A percentile compares a stretch with the other conserved stretches of the same genome.
These are phyloP conservation scores for Sinocyclocheilus anophthalmus DNA, from an alignment of 2,113 vertebrate genomes.

Conservation along the genomic window DNA sequence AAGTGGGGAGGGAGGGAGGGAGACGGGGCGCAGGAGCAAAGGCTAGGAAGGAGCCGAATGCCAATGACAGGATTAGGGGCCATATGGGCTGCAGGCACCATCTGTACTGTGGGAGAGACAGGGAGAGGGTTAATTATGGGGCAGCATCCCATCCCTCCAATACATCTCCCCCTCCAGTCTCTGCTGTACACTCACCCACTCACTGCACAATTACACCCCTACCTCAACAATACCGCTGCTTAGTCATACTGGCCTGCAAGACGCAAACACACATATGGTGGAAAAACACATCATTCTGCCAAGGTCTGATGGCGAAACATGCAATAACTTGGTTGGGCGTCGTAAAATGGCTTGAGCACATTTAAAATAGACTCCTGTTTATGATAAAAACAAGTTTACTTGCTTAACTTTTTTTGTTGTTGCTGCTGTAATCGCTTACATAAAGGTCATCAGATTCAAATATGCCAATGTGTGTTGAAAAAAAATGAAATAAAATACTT, in stretches of 20 bases:
- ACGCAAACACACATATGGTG: conserved; percentile 34
- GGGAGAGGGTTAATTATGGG: conserved; percentile 84
- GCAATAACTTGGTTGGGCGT: not conserved
- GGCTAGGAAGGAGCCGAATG: conserved; percentile 75
- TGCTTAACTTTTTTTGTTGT: not conserved
- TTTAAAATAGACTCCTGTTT: conserved; percentile 12
- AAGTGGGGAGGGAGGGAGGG: conserved; percentile 19
- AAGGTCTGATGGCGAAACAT: conserved; percentile 5
- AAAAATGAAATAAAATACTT: not conserved
- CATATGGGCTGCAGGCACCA: conserved; percentile 83
- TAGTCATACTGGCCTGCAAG: conserved; percentile 51
- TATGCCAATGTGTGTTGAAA: not conserved
- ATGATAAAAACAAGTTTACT: not conserved
- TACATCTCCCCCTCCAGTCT: conserved; percentile 73
- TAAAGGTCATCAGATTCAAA: not conserved
- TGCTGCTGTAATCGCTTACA: not conserved
- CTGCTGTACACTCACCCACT: conserved; percentile 68
- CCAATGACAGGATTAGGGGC: conserved; percentile 83
- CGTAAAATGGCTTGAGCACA: not conserved
- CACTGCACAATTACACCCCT: conserved; percentile 64
- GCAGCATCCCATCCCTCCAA: conserved; percentile 73
- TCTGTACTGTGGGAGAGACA: conserved; percentile 80
- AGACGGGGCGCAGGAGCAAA: conserved; percentile 50
- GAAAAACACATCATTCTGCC: conserved; percentile 39
- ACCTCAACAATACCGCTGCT: conserved; percentile 62